phyloP scores from a whole-genome alignment of 2,797 vertebrate species.

The Sphenopsis melanotis region DNA sequence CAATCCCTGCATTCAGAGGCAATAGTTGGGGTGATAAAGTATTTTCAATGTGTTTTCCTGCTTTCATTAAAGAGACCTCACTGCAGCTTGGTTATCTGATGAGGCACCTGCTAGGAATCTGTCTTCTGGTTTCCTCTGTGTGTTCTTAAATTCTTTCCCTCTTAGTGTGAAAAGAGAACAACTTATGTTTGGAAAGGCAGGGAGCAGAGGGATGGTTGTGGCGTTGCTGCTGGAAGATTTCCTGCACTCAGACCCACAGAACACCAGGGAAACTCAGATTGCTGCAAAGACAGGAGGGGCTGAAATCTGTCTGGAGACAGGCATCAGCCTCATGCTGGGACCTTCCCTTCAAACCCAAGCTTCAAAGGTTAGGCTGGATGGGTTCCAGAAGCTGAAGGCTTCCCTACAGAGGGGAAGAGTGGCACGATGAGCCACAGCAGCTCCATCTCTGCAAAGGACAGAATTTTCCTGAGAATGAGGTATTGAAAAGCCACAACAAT shows the following conservation, averaged over 20 bases:
- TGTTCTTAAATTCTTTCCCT: not conserved
- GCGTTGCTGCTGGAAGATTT: not conserved
- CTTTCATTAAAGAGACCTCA: not conserved
- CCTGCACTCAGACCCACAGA: not conserved
- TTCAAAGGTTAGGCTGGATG: not conserved
- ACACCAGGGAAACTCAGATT: not conserved
- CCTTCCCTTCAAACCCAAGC: not conserved
- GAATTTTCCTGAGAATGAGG: not conserved
- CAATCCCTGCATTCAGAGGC: not conserved
- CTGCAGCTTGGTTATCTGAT: not conserved
- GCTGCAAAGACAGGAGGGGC: not conserved
- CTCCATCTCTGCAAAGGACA: not conserved
- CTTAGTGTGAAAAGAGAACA: not conserved
- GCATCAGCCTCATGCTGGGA: not conserved
- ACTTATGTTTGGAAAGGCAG: not conserved
- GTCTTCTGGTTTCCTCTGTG: not conserved
- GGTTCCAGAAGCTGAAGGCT: not conserved
- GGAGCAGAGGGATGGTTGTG: not conserved
- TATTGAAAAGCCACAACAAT: conserved; percentile 16
- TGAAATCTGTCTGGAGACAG: not conserved
- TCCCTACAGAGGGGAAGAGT: not conserved
- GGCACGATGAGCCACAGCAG: not conserved
- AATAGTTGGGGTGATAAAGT: not conserved
- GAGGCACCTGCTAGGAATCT: not conserved
- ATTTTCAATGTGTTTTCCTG: not conserved